Percentiles rank a stretch among this genome's conserved stretches.
Conservation (phyloP, 1,140 invertebrate species). For the Drosophila lini region DNA sequence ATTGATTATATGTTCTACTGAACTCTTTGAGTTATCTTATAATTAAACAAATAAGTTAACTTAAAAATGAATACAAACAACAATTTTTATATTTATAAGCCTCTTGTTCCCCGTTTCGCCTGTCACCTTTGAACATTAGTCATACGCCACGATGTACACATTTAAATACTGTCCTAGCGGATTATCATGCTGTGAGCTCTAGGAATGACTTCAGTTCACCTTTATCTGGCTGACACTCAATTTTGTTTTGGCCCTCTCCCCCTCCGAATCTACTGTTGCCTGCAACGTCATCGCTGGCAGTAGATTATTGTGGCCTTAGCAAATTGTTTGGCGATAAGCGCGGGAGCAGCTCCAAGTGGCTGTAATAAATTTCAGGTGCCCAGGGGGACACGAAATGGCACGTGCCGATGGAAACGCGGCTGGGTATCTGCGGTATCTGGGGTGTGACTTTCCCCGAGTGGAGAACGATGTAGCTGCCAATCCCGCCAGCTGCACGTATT, state of each 20-base stretch:
- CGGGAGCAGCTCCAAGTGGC: constrained; percentile 37
- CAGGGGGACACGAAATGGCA: constrained; percentile 24
- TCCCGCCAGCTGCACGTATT: constrained; percentile 41
- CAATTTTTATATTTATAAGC: background rate
- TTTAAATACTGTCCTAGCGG: constrained; percentile 20
- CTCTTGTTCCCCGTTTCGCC: background rate
- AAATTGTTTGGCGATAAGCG: constrained; percentile 47
- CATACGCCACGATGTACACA: constrained; percentile 18
- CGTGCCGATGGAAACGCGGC: constrained; percentile 32
- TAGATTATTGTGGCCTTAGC: constrained; percentile 39
- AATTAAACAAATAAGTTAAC: background rate
- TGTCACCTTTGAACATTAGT: background rate
- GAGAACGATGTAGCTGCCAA: constrained; percentile 41
- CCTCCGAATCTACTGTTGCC: background rate
- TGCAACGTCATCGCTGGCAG: constrained; percentile 32
- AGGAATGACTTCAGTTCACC: constrained; percentile 1
- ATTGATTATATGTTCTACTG: too few relatives aligned
- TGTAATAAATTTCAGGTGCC: constrained; percentile 47
- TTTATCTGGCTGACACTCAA: constrained; percentile 13
- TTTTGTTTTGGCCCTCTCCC: background rate
- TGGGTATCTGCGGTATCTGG: constrained; percentile 10
- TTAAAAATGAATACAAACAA: background rate
- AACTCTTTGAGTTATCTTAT: too few relatives aligned
- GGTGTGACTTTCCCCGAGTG: constrained; percentile 29
- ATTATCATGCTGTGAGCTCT: background rate